Evolutionary conservation across 2,888 invertebrate species (phyloP).

Genomic region (Escarpia spicata): DNA sequence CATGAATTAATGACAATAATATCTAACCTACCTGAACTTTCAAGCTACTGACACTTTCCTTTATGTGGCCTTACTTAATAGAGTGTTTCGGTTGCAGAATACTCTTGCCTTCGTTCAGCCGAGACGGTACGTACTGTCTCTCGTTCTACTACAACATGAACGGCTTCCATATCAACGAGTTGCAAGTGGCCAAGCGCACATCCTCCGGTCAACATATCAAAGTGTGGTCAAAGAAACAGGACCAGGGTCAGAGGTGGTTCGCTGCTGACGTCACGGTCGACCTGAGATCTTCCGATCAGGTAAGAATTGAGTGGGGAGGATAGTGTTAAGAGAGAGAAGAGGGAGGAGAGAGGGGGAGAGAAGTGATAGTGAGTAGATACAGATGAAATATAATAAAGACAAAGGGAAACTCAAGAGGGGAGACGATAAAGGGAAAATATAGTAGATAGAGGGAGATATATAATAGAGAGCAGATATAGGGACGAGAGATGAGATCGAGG

Average conservation of each 20-base stretch:
- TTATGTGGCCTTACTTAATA: no score
- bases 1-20: background rate
- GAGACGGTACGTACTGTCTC: background rate
- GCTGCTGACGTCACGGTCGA: background rate
- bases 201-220: background rate
- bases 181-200: background rate
- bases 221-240: background rate
- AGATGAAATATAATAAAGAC: no score
- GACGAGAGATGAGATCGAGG: background rate
- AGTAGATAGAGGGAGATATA: background rate
- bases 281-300: background rate
- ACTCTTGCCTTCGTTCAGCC: background rate
- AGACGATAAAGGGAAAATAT: background rate
- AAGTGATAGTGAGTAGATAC: no score
- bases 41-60: background rate
- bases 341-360: background rate
- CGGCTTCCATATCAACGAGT: conserved; percentile 20
- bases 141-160: conserved; percentile 26
- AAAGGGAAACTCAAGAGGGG: background rate
- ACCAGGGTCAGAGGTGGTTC: background rate
- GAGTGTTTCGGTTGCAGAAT: background rate
- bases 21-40: background rate
- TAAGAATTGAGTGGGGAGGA: background rate
- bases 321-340: background rate
- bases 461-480: background rate